Conservation (phyloP, 2,113 vertebrate species). For the Marmota monax region DNA sequence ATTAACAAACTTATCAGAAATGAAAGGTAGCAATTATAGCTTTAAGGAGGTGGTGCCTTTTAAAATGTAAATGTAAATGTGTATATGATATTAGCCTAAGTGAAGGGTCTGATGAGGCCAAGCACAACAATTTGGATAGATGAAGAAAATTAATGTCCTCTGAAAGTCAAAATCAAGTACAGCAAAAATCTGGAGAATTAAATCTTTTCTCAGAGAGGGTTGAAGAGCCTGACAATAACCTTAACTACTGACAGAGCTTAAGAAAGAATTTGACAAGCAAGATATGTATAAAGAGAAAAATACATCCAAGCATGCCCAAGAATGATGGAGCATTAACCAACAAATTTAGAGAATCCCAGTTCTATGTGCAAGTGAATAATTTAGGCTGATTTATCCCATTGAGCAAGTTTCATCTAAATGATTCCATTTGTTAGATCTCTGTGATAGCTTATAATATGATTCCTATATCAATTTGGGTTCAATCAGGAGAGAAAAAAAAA, state of each 20-base stretch:
- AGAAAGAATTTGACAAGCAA: background rate
- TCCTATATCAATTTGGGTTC: background rate
- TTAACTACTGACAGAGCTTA: background rate
- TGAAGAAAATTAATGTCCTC: conserved; percentile 31
- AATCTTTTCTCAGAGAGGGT: background rate
- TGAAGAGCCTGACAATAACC: background rate
- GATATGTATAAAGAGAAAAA: background rate
- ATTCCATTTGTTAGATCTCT: background rate
- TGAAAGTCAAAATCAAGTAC: conserved; percentile 3
- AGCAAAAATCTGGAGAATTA: background rate
- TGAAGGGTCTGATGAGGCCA: background rate
- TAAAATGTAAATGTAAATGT: background rate
- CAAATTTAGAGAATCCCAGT: background rate
- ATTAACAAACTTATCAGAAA: background rate
- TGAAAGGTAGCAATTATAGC: background rate
- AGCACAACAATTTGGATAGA: background rate
- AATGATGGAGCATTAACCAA: background rate
- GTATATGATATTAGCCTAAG: background rate
- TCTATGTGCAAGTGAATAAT: background rate
- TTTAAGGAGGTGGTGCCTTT: background rate
- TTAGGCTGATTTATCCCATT: background rate
- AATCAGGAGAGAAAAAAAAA: background rate
- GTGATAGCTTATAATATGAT: background rate
- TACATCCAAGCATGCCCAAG: background rate
- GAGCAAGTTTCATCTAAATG: background rate